Base-by-base conservation (phyloP, 2,113 vertebrate species). In the Ctenomys sociabilis region DNA sequence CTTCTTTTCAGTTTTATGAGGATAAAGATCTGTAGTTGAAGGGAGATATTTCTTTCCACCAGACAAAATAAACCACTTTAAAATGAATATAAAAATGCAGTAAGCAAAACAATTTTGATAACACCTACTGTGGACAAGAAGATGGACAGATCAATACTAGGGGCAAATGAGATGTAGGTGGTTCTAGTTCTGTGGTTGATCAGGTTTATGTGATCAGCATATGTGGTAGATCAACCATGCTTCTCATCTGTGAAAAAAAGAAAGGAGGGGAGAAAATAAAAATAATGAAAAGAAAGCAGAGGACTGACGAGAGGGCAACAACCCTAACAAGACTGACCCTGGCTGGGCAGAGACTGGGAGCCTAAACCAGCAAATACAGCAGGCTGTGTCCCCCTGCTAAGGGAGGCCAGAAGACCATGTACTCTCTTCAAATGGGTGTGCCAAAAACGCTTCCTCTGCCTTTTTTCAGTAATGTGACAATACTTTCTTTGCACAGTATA, bases 401-500 rank as follows among this genome's bases (percentile, higher is more conserved):
- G 16, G 10, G 26, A 61, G 11, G 90, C 43, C 63, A 43, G 88
- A 94, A 89, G 14, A 17, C 72, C 32, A 70, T 63, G 49, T 93
- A 11, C 37, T 86, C 16, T 28, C 54, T 78, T 24, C 13, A 73
- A 54, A 40, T 21, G 94, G 83, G 59, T 89, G 90, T 75, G 54
- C 52, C 89, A 78, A 28, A 88, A 45, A 77, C 49, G 35, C 73
- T 90, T 86, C 66, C 10, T 54, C 91, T 85, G 78, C 40, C 54
- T 40, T 92, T 94, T 93, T 87, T 72, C 9, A 26, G 6, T n/a
- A 49, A 63, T 75, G 35, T 68, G 14, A 91, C 85, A 88, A 54
- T 73, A 89, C 35, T 95, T 96, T 22, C 17, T 95, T 91, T 96
- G 11, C 37, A 61, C 54, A 93, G 59, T 80, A 95, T 73, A 52